A percentile compares a stretch with the other conserved stretches of the same genome.
phyloP scores from a whole-genome alignment of 2,113 vertebrate genomes.

The Trogon surrucura region DNA sequence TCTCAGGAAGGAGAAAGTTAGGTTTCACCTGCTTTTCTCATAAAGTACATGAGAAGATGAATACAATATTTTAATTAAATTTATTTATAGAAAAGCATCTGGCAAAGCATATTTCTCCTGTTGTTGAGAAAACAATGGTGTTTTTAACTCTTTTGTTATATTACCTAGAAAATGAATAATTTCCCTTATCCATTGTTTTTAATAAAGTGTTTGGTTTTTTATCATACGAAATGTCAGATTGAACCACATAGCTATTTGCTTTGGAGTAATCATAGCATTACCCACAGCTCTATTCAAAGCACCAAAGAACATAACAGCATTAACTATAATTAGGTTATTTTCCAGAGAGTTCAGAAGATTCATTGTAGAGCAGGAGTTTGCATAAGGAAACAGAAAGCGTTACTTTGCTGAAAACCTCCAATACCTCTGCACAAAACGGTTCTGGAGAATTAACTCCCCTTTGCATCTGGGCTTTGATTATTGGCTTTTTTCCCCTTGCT shows the following conservation, averaged over 20 bases:
- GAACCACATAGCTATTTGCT: conserved; percentile 6
- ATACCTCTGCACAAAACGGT: conserved; percentile 1
- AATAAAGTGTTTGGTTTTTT: conserved; percentile 5
- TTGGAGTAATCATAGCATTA: conserved; percentile 32
- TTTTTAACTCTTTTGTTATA: background rate
- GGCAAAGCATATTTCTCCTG: background rate
- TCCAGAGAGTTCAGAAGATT: conserved; percentile 21
- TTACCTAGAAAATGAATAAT: conserved; percentile 22
- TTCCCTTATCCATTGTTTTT: conserved; percentile 27
- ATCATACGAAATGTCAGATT: background rate
- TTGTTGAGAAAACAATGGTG: background rate
- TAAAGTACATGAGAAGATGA: background rate
- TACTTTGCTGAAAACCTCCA: conserved; percentile 12
- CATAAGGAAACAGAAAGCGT: conserved; percentile 3
- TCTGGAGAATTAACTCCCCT: conserved; percentile 25
- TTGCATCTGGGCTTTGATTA: conserved; percentile 20
- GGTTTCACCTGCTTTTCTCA: background rate
- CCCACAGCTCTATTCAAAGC: conserved; percentile 33
- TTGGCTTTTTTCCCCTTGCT: background rate
- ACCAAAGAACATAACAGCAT: conserved; percentile 20
- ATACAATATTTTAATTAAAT: background rate
- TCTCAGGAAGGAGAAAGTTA: background rate
- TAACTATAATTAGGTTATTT: conserved; percentile 58
- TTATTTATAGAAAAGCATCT: background rate
- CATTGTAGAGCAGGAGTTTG: background rate